phyloP scores from a whole-genome alignment of 2,888 invertebrate species.

The Onchidella celtica region DNA sequence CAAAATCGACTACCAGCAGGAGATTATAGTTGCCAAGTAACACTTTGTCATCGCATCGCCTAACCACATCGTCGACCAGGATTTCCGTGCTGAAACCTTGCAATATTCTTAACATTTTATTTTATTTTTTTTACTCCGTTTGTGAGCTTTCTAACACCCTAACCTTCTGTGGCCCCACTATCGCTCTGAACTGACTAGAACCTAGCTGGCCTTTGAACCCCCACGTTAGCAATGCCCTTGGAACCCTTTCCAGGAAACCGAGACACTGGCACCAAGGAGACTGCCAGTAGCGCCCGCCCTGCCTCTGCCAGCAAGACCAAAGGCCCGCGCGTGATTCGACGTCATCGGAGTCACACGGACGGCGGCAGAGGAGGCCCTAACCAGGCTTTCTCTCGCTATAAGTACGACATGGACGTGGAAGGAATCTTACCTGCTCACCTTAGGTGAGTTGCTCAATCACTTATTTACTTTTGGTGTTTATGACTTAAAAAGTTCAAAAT shows the following conservation, averaged over 20 bases:
- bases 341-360: constrained; percentile 59
- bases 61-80: too few species aligned
- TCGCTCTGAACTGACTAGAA: too few species aligned
- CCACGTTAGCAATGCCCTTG: constrained; percentile 7
- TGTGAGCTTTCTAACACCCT: not conserved
- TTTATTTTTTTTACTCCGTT: not conserved
- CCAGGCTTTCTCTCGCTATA: constrained; percentile 56
- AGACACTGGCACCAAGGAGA: not conserved
- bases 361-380: constrained; percentile 37
- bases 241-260: constrained; percentile 2
- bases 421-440: constrained; percentile 58
- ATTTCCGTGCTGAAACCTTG: too few species aligned
- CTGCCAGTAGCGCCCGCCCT: not conserved
- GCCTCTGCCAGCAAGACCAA: constrained; percentile 40
- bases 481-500: too few species aligned
- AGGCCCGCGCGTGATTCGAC: constrained; percentile 55
- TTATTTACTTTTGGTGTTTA: too few species aligned
- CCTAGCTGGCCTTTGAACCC: too few species aligned
- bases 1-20: too few species aligned
- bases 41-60: too few species aligned
- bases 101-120: not conserved
- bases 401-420: constrained; percentile 65
- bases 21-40: too few species aligned
- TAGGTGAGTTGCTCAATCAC: constrained; percentile 54
- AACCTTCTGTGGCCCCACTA: too few species aligned